Evolutionary conservation across 1,140 invertebrate genomes (phyloP), one percentile per base, ranked within the genome.

Genomic region (Colletes gigas): DNA sequence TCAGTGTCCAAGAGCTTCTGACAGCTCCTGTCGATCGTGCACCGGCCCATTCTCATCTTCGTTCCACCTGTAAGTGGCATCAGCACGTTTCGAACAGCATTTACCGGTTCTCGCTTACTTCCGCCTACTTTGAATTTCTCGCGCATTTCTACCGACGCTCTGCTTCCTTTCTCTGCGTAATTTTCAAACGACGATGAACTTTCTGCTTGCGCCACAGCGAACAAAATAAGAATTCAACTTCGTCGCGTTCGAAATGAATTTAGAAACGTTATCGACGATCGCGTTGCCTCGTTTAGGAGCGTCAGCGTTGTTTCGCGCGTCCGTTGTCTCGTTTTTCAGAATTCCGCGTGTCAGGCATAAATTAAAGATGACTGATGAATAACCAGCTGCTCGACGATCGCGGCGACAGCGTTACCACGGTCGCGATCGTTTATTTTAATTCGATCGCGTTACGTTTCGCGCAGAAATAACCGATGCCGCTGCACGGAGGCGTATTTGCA

Each of bases 1-100:
- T 76, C 68, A 71, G 67, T 79, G 78, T 70, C 57, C 72, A 89
- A 83, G 59, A 85, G 72, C 78, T 82, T 54, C 57, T 69, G 82
- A 81, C 65, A 83, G 75, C 54, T 85, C 30, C 66, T 50, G 57
- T 50, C 71, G 39, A 60, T 52, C 52, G 73, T 12, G 39, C 54
- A n/a, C 39, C 52, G 76, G 71, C 47, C 67, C 62, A 41, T 3
- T 55, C 47, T 65, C 62, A 39, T 30, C 65, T 57, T 68, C 72
- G 30, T 74, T 54, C 57, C 8, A 83, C 30, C 44, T 54, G 85
- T 87, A 83, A 87, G 85, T 87, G 62, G 14, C 12, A 63, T 41
- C 54, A 72, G 30, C 17, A n/a, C 14, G 41, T 60, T 78, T 67
- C 52, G 60, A 65, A 65, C 15, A 19, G 10, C 39, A 17, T 7